Percentiles rank a stretch among this genome's conserved stretches.
phyloP scores from a whole-genome alignment of 2,113 vertebrate species.

The Eretmochelys imbricata region DNA sequence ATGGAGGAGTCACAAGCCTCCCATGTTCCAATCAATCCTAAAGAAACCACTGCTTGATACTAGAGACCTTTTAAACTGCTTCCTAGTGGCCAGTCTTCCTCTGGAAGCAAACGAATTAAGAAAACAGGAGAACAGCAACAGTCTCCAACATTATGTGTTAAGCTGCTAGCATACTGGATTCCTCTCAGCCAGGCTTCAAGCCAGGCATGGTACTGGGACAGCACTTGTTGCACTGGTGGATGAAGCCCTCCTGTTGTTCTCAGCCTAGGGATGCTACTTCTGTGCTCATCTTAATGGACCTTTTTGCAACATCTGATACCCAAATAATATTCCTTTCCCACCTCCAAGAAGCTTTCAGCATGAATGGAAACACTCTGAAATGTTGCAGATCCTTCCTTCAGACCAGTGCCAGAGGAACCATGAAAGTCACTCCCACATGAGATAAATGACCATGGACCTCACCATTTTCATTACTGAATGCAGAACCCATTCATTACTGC shows the following conservation, averaged over 20 bases:
- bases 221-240: neutral
- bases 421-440: neutral
- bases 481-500: neutral
- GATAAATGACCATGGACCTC: neutral
- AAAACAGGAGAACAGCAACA: neutral
- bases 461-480: neutral
- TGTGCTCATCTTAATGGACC: neutral
- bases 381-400: neutral
- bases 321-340: rapidly evolving
- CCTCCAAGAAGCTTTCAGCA: neutral
- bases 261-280: neutral
- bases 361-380: neutral
- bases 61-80: constrained; percentile 1
- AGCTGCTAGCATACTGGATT: rapidly evolving
- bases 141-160: neutral
- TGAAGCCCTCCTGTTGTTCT: neutral
- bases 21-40: neutral
- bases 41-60: neutral
- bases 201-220: neutral
- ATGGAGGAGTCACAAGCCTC: too few species aligned
- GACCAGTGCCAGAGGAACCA: neutral
- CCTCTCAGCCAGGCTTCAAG: neutral
- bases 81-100: neutral
- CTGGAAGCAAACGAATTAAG: neutral
- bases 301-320: neutral